Base-by-base conservation (phyloP, 2,113 vertebrate species). In the Ardeotis arabs region DNA sequence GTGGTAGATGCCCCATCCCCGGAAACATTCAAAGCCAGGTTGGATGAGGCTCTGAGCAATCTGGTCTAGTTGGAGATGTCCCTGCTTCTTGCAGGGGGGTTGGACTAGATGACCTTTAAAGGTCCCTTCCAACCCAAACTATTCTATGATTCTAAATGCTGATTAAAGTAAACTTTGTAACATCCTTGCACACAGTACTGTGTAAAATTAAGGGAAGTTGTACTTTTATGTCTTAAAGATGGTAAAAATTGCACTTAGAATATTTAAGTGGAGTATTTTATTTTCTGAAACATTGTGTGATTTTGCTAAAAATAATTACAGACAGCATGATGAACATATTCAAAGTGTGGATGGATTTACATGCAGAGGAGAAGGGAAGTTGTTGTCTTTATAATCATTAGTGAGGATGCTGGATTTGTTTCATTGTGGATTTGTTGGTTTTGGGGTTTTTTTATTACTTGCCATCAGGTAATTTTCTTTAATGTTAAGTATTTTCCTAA, bases 111-210 rank as follows among this genome's bases (percentile, higher is more conserved):
- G 41, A 16, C 14, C 41, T 44, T 44, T 44, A 16, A 44, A 44
- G 41, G 15, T 44, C 41, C 41, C 14, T 44, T 44, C 41, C 41
- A 15, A 44, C 14, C 14, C 41, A 16, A 44, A 44, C 41, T 44
- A 44, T 44, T 44, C 41, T 44, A 16, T 44, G 15, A 44, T 44
- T 44, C 41, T 44, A 44, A 44, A 44, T 22, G 3, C 53, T 7
- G 1, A 10, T 58, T 33, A 52, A 73, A 86, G 13, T 37, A 52
- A 73, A 60, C 35, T 70, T 70, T 39, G 8, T 78, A 75, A 39
- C 3, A 17, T 39, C 87, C 27, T 49, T 78, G 19, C 11, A 12
- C 3, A 12, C 5, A 39, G 19, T 88, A 64, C 12, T 0, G 0
- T 67, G 13, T 41, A 49, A 22, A 19, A 7, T 53, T 41, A 58